Conservation (phyloP, 2,113 vertebrate species). For the Diglossa brunneiventris region DNA sequence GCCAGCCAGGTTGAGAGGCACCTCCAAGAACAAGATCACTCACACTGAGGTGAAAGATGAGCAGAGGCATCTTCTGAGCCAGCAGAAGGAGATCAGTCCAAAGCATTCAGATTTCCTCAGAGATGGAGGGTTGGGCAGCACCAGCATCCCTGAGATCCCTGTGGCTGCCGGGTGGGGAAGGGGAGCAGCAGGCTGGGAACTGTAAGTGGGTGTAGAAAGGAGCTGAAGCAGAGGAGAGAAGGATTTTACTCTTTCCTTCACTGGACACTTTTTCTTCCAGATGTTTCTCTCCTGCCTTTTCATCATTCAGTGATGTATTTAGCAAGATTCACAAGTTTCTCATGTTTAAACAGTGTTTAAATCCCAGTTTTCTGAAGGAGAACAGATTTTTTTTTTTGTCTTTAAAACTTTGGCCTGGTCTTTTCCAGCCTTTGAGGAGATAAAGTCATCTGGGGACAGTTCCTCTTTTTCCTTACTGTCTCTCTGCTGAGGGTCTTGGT, state of each 20-base stretch:
- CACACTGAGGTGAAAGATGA: not conserved
- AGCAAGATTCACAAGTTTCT: not conserved
- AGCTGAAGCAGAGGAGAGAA: not conserved
- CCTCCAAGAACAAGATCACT: not conserved
- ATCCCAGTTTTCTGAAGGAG: not conserved
- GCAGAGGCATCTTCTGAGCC: not conserved
- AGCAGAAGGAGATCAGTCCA: not conserved
- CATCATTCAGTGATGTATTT: not conserved
- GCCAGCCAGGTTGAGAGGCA: not conserved
- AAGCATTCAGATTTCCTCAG: not conserved
- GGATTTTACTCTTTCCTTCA: not conserved
- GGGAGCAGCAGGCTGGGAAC: not conserved
- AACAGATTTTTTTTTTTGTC: not conserved
- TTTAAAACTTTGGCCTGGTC: not conserved
- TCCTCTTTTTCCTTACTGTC: not conserved
- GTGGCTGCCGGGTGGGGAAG: not conserved
- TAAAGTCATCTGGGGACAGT: not conserved
- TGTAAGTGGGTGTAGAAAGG: not conserved
- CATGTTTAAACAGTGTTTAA: not conserved
- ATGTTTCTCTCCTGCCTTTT: not conserved
- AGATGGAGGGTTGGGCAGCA: not conserved
- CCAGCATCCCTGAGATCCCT: not conserved
- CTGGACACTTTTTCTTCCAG: not conserved
- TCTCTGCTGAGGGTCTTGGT: not conserved
- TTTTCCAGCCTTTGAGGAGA: not conserved